A percentile compares a stretch with the other conserved stretches of the same genome.
These are phyloP conservation scores for Xiphophorus couchianus DNA, from an alignment of 2,113 vertebrate species.

Conservation along the genomic window DNA sequence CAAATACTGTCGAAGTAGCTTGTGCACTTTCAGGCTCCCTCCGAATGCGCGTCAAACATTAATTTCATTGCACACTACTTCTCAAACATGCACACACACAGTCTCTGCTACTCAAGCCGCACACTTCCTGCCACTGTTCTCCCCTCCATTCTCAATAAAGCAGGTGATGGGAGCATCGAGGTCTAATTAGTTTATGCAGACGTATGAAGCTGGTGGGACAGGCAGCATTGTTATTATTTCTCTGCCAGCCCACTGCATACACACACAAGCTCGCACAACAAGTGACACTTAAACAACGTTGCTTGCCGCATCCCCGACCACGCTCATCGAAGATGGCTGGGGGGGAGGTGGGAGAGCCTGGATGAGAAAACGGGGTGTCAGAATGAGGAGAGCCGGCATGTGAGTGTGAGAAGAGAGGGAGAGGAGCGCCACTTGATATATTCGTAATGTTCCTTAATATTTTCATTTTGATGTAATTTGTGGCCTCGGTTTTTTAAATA, in stretches of 20 bases:
- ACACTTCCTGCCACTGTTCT: constrained; percentile 67
- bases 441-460: constrained; percentile 99
- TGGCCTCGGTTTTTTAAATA: constrained; percentile 99
- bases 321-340: constrained; percentile 55
- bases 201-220: constrained; percentile 89
- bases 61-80: constrained; percentile 47
- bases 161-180: constrained; percentile 77
- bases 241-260: constrained; percentile 80
- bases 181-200: constrained; percentile 93
- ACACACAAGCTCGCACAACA: constrained; percentile 57
- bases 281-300: constrained; percentile 85
- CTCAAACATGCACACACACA: constrained; percentile 59
- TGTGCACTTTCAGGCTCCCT: constrained; percentile 28
- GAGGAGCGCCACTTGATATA: constrained; percentile 92
- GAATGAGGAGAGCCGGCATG: constrained; percentile 57
- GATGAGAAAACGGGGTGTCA: constrained; percentile 66
- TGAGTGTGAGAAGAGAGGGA: constrained; percentile 63
- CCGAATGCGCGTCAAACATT: constrained; percentile 48
- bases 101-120: constrained; percentile 47
- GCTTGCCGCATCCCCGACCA: constrained; percentile 79
- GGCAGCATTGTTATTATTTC: constrained; percentile 92
- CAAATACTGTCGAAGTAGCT: constrained; percentile 25
- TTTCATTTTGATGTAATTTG: constrained; percentile 99
- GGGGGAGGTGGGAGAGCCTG: constrained; percentile 40
- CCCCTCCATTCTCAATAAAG: constrained; percentile 80